Evolutionary conservation across 2,797 vertebrate genomes (phyloP).

Genomic region (Anguilla pacifica): DNA sequence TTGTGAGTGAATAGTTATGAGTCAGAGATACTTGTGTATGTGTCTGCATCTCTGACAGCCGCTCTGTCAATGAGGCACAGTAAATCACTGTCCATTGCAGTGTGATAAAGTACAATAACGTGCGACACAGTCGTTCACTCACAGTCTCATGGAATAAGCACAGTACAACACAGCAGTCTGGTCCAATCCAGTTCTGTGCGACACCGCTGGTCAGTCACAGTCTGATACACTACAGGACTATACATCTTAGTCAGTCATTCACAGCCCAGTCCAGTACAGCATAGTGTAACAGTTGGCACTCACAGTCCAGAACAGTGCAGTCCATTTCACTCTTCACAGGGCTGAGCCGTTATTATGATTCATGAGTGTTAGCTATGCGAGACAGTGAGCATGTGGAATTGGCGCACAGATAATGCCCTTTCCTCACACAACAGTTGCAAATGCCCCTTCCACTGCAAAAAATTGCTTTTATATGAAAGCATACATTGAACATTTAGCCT

Average conservation of each 20-base stretch:
- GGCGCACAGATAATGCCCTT: background rate
- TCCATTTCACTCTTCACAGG: background rate
- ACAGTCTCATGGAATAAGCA: background rate
- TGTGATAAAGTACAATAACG: background rate
- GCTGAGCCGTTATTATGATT: background rate
- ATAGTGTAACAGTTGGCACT: no score
- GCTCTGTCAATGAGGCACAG: background rate
- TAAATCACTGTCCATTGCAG: background rate
- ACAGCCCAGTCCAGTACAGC: background rate
- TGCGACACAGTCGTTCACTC: background rate
- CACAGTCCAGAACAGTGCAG: background rate
- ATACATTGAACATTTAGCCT: background rate
- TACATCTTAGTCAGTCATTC: background rate
- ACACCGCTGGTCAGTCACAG: background rate
- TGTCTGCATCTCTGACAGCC: background rate
- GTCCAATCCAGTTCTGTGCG: background rate
- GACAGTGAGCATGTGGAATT: background rate
- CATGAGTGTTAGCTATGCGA: background rate
- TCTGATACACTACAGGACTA: background rate
- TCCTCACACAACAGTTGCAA: background rate
- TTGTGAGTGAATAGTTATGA: conserved; percentile 23
- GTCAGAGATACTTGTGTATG: background rate
- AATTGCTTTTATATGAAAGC: background rate
- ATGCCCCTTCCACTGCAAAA: background rate
- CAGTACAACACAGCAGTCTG: background rate